Base-by-base conservation (phyloP, 2,797 vertebrate genomes). In the Pampus argenteus region DNA sequence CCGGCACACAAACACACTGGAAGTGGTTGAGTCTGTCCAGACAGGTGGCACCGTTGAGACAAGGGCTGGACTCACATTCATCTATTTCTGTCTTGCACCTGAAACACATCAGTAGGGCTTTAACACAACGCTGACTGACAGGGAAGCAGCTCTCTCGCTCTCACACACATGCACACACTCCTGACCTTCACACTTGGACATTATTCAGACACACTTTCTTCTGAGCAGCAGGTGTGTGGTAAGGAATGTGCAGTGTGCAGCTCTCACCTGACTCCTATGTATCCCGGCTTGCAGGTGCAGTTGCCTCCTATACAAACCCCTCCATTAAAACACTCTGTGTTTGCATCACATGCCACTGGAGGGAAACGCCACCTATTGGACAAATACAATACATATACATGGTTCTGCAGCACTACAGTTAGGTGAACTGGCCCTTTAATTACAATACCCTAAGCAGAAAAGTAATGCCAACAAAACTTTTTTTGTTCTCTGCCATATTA, bases 1-100 rank as follows among this genome's bases (percentile, higher is more conserved):
- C 95, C 2, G 89, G 73, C 1, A 88, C 88, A 83, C 98, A 99
- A 76, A 94, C 29, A 36, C 98, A 99, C 81, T 95, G 91, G 51
- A 93, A 97, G 49, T 83, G 90, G 87, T 95, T 95, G 15, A 94
- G 92, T 0, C 92, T 81, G 79, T 94, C 94, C 70, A 92, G 92
- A 82, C 98, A 99, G 25, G 95, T 96, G 56, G 95, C 97, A 4
- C 96, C 96, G 0, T 99, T 97, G 72, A 95, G 94, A 90, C 98
- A 99, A 0, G 97, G 97, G 79, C 91, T 94, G 4, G 95, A 95
- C 2, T 93, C 92, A n/a, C 98, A 99, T 72, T 97, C 94, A 3
- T 95, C 93, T 63, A 95, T 82, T 48, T 95, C 95, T 26, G 91
- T 87, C 87, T 96, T 96, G 80, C 98, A 99, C 76, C 98, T 99